A percentile compares a stretch with the other conserved stretches of the same genome.
Conservation (phyloP, 1,140 invertebrate species). For the Hyphantria cunea region DNA sequence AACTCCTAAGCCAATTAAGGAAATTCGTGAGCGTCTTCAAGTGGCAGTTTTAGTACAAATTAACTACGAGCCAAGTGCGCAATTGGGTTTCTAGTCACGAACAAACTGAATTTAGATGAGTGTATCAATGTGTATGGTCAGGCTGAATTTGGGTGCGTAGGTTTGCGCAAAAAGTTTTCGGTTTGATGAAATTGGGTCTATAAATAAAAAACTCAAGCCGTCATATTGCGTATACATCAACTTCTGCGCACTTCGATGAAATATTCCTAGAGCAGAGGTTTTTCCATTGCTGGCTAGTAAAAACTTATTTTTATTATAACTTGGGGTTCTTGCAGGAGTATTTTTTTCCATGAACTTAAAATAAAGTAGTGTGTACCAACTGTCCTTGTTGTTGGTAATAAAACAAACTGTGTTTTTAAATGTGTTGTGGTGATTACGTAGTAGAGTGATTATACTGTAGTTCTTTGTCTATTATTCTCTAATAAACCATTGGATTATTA, state of each 20-base stretch:
- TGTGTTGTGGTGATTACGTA: too few relatives aligned
- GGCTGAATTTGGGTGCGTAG: slow-evolving; percentile 23
- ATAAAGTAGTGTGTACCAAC: neutral
- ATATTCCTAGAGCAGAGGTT: slow-evolving; percentile 10
- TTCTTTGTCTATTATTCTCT: too few relatives aligned
- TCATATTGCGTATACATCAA: slow-evolving; percentile 29
- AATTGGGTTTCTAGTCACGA: slow-evolving; percentile 52
- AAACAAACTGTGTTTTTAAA: neutral
- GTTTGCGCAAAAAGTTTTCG: slow-evolving; percentile 38
- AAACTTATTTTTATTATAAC: slow-evolving; percentile 5
- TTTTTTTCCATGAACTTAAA: too few relatives aligned
- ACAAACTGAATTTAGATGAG: slow-evolving; percentile 59
- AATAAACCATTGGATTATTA: too few relatives aligned
- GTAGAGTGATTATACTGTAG: too few relatives aligned
- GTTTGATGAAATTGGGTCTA: slow-evolving; percentile 38
- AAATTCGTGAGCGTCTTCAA: slow-evolving; percentile 46
- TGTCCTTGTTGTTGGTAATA: too few relatives aligned
- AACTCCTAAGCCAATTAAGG: slow-evolving; percentile 50
- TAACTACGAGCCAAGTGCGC: slow-evolving; percentile 47
- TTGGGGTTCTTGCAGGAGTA: neutral
- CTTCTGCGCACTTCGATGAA: slow-evolving; percentile 8
- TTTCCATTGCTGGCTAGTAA: slow-evolving; percentile 6
- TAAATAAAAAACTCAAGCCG: slow-evolving; percentile 25
- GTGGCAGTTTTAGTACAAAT: slow-evolving; percentile 53
- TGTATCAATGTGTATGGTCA: slow-evolving; percentile 54